phyloP scores from a whole-genome alignment of 2,113 vertebrate species.

The Trichechus manatus region DNA sequence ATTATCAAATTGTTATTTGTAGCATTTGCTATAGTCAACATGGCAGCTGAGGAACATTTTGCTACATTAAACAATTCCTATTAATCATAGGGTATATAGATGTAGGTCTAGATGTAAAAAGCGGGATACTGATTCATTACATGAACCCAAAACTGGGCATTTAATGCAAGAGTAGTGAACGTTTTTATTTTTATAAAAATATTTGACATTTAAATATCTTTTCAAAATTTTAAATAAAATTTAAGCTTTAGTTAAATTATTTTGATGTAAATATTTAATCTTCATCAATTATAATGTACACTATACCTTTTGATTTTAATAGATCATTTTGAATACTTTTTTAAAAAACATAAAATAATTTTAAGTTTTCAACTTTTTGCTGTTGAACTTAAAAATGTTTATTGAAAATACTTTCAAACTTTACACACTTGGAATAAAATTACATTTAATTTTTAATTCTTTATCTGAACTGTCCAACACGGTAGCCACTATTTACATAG shows the following conservation, averaged over 20 bases:
- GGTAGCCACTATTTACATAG: background rate
- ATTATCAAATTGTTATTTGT: constrained; percentile 13
- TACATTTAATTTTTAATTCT: constrained; percentile 31
- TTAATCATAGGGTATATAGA: background rate
- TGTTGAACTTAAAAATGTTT: background rate
- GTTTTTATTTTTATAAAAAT: background rate
- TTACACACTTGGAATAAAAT: constrained; percentile 2
- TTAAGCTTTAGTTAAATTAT: background rate
- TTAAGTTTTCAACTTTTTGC: background rate
- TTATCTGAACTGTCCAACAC: background rate
- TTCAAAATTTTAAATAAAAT: background rate
- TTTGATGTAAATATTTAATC: constrained; percentile 20
- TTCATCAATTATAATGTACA: constrained; percentile 5
- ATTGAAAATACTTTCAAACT: constrained; percentile 43
- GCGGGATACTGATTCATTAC: background rate
- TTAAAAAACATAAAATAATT: background rate
- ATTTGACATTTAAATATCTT: background rate
- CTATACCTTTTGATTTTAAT: constrained; percentile 56
- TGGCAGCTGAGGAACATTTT: constrained; percentile 7
- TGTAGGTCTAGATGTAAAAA: background rate
- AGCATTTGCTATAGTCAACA: background rate
- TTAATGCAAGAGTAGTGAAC: background rate
- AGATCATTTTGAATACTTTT: constrained; percentile 26
- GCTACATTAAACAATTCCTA: background rate
- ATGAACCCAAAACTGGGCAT: background rate